phyloP scores from a whole-genome alignment of 2,888 invertebrate species.

The Apamea crenata region DNA sequence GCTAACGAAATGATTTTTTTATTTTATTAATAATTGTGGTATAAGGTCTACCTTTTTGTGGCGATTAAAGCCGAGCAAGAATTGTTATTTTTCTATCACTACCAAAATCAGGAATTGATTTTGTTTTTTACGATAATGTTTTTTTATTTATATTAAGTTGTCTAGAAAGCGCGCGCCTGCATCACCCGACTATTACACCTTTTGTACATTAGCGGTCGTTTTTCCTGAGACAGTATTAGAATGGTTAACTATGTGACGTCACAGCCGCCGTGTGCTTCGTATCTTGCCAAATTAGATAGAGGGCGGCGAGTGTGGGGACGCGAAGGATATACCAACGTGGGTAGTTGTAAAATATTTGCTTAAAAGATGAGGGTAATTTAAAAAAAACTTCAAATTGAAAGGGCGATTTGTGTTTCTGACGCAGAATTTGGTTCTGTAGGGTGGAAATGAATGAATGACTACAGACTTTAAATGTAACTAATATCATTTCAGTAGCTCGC shows the following conservation, averaged over 20 bases:
- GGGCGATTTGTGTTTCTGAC: not conserved
- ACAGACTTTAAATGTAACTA: slow-evolving; percentile 32
- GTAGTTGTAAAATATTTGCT: slow-evolving; percentile 15
- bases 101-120: slow-evolving; percentile 13
- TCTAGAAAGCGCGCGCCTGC: slow-evolving; percentile 63
- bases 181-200: slow-evolving; percentile 81
- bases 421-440: not conserved
- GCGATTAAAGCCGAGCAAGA: not conserved
- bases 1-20: slow-evolving; percentile 10
- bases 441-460: slow-evolving; percentile 10
- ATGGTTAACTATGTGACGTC: slow-evolving; percentile 85
- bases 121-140: slow-evolving; percentile 6
- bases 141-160: slow-evolving; percentile 2
- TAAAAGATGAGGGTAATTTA: slow-evolving; percentile 9
- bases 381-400: not conserved
- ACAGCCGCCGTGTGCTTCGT: slow-evolving; percentile 77
- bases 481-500: slow-evolving; percentile 51
- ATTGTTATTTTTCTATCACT: not conserved
- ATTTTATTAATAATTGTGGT: not conserved
- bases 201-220: slow-evolving; percentile 87
- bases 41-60: slow-evolving; percentile 1
- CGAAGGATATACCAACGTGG: slow-evolving; percentile 45
- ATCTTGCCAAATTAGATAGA: slow-evolving; percentile 84
- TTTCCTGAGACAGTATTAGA: slow-evolving; percentile 86
- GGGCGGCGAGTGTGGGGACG: slow-evolving; percentile 68